Percentiles rank a stretch among this genome's conserved stretches.
phyloP scores from a whole-genome alignment of 2,888 invertebrate genomes.

The Ectemnius continuus region DNA sequence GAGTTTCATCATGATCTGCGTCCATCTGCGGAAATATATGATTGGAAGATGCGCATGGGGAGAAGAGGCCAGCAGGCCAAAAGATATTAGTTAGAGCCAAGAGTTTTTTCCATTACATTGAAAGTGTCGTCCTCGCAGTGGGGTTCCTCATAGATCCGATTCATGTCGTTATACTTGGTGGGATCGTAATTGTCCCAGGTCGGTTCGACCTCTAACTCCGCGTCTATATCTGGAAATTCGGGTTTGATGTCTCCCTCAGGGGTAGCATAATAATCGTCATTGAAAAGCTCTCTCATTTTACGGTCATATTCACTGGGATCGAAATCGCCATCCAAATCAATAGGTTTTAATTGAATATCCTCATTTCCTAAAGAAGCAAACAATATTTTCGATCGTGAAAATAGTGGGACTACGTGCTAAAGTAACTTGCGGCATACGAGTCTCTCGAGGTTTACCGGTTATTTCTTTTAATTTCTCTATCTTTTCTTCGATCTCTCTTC shows the following conservation, averaged over 20 bases:
- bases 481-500: slow-evolving; percentile 94
- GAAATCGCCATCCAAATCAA: slow-evolving; percentile 92
- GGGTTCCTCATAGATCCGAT: slow-evolving; percentile 72
- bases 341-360: slow-evolving; percentile 66
- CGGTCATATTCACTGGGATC: slow-evolving; percentile 93
- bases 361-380: slow-evolving; percentile 65
- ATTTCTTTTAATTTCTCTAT: slow-evolving; percentile 91
- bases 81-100: neutral
- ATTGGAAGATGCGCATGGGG: neutral
- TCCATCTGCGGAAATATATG: slow-evolving; percentile 85
- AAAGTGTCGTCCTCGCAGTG: slow-evolving; percentile 91
- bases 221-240: slow-evolving; percentile 89
- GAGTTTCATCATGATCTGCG: slow-evolving; percentile 87
- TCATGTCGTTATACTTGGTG: slow-evolving; percentile 68
- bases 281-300: slow-evolving; percentile 91
- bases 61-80: neutral
- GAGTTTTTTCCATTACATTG: slow-evolving; percentile 82
- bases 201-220: slow-evolving; percentile 83
- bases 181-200: slow-evolving; percentile 85
- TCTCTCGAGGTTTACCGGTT: slow-evolving; percentile 81
- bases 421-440: neutral
- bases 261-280: slow-evolving; percentile 90
- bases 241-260: slow-evolving; percentile 87
- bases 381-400: neutral
- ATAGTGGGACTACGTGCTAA: no score